Conservation (phyloP, 1,140 invertebrate species). For the Zaprionus tsacasi region DNA sequence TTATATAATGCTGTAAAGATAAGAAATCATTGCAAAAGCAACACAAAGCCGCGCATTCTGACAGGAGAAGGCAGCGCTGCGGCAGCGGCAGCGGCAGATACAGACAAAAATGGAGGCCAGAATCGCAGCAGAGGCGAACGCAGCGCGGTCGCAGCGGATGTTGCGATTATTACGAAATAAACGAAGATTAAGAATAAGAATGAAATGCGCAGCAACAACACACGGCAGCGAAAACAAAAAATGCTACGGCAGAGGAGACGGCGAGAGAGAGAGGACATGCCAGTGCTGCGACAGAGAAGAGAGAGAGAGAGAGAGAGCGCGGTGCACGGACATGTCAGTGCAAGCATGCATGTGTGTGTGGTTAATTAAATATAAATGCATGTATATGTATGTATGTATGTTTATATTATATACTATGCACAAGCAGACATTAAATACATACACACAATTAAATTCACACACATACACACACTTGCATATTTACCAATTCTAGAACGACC, state of each 20-base stretch:
- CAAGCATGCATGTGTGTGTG: background rate
- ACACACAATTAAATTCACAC: background rate
- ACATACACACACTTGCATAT: background rate
- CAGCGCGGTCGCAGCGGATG: conserved; percentile 60
- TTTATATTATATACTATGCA: background rate
- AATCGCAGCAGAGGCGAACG: background rate
- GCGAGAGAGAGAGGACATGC: background rate
- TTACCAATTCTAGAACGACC: conserved; percentile 26
- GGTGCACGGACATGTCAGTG: too few species aligned
- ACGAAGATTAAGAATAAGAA: conserved; percentile 78
- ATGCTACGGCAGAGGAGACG: conserved; percentile 34
- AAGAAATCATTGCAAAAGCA: conserved; percentile 32
- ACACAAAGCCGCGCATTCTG: conserved; percentile 29
- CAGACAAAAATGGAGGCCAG: conserved; percentile 8
- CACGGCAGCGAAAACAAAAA: conserved; percentile 42
- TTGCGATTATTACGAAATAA: conserved; percentile 82
- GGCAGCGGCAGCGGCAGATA: conserved; percentile 5
- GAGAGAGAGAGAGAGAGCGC: too few species aligned
- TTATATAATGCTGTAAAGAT: conserved; percentile 60
- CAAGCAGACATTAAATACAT: background rate
- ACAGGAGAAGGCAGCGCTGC: background rate
- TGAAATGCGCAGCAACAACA: conserved; percentile 33
- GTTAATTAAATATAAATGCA: background rate
- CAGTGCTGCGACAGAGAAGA: background rate
- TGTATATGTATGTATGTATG: background rate